Conservation (phyloP, 1,140 invertebrate species). For the Andricus grossulariae region DNA sequence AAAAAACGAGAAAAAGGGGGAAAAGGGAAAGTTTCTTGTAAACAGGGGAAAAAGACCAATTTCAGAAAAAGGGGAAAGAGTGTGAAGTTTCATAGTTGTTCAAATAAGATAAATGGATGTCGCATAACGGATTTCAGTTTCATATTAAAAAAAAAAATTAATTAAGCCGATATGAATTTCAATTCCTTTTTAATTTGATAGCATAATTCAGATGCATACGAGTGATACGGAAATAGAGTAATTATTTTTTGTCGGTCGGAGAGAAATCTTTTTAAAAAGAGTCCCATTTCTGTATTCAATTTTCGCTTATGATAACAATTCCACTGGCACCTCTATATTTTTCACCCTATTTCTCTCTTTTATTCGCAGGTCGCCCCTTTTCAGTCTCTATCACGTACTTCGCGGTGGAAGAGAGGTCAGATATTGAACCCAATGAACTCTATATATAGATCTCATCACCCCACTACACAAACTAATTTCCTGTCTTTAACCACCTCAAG, state of each 20-base stretch:
- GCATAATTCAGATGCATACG: neutral
- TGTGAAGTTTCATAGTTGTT: no score
- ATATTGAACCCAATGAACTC: conserved; percentile 41
- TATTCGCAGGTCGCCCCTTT: conserved; percentile 3
- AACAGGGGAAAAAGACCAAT: no score
- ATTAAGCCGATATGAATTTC: neutral
- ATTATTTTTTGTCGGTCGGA: neutral
- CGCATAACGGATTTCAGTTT: no score
- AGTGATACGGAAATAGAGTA: neutral
- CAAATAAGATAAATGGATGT: no score
- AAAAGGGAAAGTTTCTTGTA: no score
- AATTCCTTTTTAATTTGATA: neutral
- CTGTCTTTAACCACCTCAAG: conserved; percentile 39
- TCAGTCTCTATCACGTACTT: conserved; percentile 3
- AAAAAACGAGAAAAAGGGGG: no score
- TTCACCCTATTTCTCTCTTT: conserved; percentile 8
- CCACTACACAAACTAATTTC: conserved; percentile 48
- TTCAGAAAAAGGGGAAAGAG: no score
- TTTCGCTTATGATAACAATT: conserved; percentile 23
- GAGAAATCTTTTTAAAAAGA: neutral
- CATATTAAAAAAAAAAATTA: no score
- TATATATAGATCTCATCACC: conserved; percentile 36
- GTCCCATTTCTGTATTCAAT: neutral
- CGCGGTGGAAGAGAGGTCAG: conserved; percentile 20
- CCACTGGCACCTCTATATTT: neutral